Conservation (phyloP, 2,888 invertebrate species). For the Drosophila lutescens region DNA sequence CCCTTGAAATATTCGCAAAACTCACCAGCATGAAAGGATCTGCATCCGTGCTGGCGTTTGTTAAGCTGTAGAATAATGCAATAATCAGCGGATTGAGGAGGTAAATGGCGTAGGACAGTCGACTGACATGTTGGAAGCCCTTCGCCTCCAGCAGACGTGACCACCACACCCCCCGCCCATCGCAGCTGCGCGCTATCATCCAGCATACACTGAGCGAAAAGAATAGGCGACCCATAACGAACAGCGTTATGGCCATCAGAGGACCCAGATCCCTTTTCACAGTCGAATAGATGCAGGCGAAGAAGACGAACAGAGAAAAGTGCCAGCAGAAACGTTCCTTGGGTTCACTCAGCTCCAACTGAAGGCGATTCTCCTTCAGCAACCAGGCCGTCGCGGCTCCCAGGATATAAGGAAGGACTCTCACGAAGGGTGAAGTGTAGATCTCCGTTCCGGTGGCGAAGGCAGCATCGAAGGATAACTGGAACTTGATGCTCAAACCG, state of each 20-base stretch:
- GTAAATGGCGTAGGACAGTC: conserved; percentile 86
- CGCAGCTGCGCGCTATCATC: conserved; percentile 86
- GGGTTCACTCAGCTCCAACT: conserved; percentile 66
- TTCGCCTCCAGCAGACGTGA: conserved; percentile 82
- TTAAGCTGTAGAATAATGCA: conserved; percentile 84
- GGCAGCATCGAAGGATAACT: conserved; percentile 83
- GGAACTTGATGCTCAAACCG: conserved; percentile 77
- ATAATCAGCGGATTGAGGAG: conserved; percentile 86
- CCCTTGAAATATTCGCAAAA: background rate
- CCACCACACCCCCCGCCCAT: conserved; percentile 85
- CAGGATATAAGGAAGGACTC: conserved; percentile 85
- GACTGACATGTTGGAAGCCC: conserved; percentile 85
- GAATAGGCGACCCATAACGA: conserved; percentile 85
- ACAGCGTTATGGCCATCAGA: conserved; percentile 85
- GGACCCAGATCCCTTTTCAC: conserved; percentile 84
- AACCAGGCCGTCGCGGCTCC: conserved; percentile 85
- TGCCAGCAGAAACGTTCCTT: conserved; percentile 82
- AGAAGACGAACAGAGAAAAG: conserved; percentile 78
- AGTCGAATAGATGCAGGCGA: conserved; percentile 82
- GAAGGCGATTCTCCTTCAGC: conserved; percentile 77
- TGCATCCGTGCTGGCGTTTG: conserved; percentile 82
- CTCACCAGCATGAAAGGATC: conserved; percentile 84
- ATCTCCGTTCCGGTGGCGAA: conserved; percentile 84
- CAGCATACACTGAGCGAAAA: conserved; percentile 86
- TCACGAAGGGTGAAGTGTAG: conserved; percentile 85